These are phyloP conservation scores for Prenolepis imparis DNA, from an alignment of 2,888 invertebrate genomes.

Conservation along the genomic window DNA sequence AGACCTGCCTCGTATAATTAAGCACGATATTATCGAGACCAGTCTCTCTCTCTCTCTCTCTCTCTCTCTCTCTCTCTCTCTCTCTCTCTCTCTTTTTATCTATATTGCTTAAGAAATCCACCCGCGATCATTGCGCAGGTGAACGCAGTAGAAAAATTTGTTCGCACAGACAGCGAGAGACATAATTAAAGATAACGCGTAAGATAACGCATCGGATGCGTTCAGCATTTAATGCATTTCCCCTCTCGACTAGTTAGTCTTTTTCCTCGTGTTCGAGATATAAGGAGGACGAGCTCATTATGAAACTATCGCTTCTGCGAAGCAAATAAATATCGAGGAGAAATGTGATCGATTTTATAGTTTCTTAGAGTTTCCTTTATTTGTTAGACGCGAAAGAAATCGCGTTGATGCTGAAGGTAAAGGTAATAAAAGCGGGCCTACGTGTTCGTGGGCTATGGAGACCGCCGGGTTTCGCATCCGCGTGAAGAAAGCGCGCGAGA, in stretches of 20 bases:
- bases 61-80: background rate
- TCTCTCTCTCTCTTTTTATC: background rate
- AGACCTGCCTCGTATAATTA: background rate
- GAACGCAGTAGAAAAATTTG: background rate
- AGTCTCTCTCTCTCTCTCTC: background rate
- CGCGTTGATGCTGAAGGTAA: conserved; percentile 63
- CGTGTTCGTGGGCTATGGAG: conserved; percentile 62
- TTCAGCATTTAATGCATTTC: background rate
- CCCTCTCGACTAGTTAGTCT: background rate
- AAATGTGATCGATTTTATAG: background rate
- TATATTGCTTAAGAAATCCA: background rate
- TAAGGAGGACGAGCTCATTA: background rate
- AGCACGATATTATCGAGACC: background rate
- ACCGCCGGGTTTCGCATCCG: conserved; percentile 58
- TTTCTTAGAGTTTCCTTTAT: background rate
- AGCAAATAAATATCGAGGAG: background rate
- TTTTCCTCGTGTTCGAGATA: background rate
- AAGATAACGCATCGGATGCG: background rate
- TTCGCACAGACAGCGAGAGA: background rate
- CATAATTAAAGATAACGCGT: background rate
- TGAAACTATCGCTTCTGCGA: background rate
- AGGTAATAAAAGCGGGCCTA: conserved; percentile 66
- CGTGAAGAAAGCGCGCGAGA: conserved; percentile 63
- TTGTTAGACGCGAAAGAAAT: background rate
- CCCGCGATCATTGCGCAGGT: background rate